Base-by-base conservation (phyloP, 2,113 vertebrate species). In the Callipepla squamata region DNA sequence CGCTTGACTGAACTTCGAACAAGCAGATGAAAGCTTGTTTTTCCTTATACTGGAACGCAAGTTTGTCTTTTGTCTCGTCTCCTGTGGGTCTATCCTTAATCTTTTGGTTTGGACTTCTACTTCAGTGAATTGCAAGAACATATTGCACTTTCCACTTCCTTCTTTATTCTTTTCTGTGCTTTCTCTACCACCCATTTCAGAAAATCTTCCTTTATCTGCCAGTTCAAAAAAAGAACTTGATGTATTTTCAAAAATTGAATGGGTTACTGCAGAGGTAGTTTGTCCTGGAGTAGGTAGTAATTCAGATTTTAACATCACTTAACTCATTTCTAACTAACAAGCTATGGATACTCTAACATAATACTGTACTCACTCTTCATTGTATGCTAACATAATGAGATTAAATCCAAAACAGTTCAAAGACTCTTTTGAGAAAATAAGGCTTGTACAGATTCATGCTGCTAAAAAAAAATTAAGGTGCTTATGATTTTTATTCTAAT, bases 161-260 rank as follows among this genome's bases (percentile, higher is more conserved):
- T 82, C 88, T 81, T 86, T 15, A 19, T 75, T 92, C 76, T 68
- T 72, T 57, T 89, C 84, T 50, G 69, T 45, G 69, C 8, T 75
- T 93, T 91, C 59, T 66, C 73, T 63, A 88, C 22, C 70, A 45
- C 3, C 88, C 78, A 68, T 34, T 87, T 36, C 73, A 87, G n/a
- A 40, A 94, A 69, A 74, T 42, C 68, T 65, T 72, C 57, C 55
- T 36, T 91, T 51, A 93, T 34, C 96, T 97, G 88, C 36, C 55
- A 44, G 26, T 95, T 97, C 93, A 90, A 91, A 47, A 94, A 91
- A 61, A 90, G 32, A 87, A 74, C 11, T 66, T 85, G 30, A 3
- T 68, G 4, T 79, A 58, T 58, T n/a, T 58, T 21, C 11, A n/a
- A n/a, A 58, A 58, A 58, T 20, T n/a, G 55, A 58, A 58, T 19